Evolutionary conservation across 2,113 vertebrate genomes (phyloP), one percentile per base, ranked within the genome.

Genomic region (Abramis brama): DNA sequence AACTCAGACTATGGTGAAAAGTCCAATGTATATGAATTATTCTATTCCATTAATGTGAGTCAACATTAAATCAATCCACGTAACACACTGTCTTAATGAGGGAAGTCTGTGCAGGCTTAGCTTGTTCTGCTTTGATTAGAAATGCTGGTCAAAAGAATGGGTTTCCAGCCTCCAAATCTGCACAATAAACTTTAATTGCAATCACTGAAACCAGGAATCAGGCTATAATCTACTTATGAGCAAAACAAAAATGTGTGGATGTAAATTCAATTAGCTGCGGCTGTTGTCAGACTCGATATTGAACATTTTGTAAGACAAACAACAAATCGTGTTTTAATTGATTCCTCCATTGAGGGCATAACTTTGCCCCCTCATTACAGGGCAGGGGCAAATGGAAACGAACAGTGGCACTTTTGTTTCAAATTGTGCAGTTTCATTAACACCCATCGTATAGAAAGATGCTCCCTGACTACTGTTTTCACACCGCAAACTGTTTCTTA

Each of bases 11-110:
- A 62, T 62, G 57, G 50, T 59, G 11, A 79, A 79, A 57, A 80
- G 36, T 64, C 15, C 21, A 43, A 36, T 43, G 59, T 64, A 80
- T 64, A 80, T 64, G 13, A 80, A 80, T 64, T 62, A 62, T 80
- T 80, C 36, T 8, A 64, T 47, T 15, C 59, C 36, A 64, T 80
- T 80, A 80, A 64, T 64, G 23, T 64, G 64, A 62, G 59, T 64
- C 79, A 64, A 80, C 57, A 80, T 80, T 45, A 80, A 64, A 64
- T 62, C 59, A 45, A 64, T 80, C 36, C 33, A 17, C 23, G 11
- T 27, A 64, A 47, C 36, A 47, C 59, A 80, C 27, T 47, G 39
- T 1, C n/a, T 47, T 79, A 79, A 80, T 47, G 59, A 80, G 39
- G 39, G 59, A 27, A 43, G 57, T 80, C 59, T 80, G 79, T 10